These are phyloP conservation scores for Drosophila suboccidentalis DNA, from an alignment of 2,888 invertebrate species.

Conservation along the genomic window DNA sequence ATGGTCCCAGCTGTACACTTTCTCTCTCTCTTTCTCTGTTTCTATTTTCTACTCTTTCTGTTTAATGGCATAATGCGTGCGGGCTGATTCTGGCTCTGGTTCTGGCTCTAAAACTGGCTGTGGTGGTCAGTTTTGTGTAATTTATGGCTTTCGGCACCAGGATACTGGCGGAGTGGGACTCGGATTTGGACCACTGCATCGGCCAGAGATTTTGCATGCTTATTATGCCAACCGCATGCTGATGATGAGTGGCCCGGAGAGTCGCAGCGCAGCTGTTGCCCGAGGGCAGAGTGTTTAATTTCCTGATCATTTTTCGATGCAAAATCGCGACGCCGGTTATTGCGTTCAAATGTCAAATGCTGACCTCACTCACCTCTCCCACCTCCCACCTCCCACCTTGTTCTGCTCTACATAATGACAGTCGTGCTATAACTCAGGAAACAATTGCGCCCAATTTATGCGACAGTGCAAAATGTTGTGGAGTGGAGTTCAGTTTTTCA, in stretches of 20 bases:
- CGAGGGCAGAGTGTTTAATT: constrained; percentile 73
- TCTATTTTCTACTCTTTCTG: background rate
- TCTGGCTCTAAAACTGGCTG: constrained; percentile 15
- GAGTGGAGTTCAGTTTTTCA: constrained; percentile 13
- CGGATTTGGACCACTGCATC: constrained; percentile 33
- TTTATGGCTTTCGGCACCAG: constrained; percentile 71
- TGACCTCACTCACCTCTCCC: background rate
- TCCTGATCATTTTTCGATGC: constrained; percentile 82
- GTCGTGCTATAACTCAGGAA: constrained; percentile 54
- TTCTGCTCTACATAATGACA: constrained; percentile 28
- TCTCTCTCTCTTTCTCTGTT: background rate
- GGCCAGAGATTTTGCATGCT: constrained; percentile 69
- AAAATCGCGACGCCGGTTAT: constrained; percentile 57
- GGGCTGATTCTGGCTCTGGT: constrained; percentile 6
- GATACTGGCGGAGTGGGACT: constrained; percentile 6
- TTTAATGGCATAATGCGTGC: constrained; percentile 9
- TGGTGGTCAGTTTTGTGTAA: constrained; percentile 69
- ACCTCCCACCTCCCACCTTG: background rate
- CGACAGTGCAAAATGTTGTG: constrained; percentile 24
- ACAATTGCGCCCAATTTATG: constrained; percentile 75
- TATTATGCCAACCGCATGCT: constrained; percentile 73
- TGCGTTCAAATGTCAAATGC: constrained; percentile 3
- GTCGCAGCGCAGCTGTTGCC: constrained; percentile 6
- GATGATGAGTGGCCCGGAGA: constrained; percentile 68
- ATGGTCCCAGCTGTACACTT: constrained; percentile 3